Evolutionary conservation across 2,888 invertebrate species (phyloP).

Genomic region (Poecilobothrus nobilitatus): DNA sequence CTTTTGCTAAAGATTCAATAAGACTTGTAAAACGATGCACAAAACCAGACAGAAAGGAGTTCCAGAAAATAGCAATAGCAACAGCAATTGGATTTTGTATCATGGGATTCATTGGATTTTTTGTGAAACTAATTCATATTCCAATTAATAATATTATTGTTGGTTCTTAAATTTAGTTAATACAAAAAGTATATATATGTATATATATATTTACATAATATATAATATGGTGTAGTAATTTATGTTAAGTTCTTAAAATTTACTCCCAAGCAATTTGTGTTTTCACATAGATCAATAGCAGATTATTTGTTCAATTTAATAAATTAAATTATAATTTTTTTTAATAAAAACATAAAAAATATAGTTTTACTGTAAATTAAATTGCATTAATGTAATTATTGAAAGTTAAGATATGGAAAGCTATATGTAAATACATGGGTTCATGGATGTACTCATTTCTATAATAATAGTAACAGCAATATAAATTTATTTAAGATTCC

Average conservation of each 20-base stretch:
- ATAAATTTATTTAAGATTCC: too few relatives aligned
- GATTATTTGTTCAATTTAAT: not conserved
- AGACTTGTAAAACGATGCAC: slow-evolving; percentile 98
- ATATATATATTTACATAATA: too few relatives aligned
- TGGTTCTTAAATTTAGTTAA: slow-evolving; percentile 54
- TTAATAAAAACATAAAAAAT: too few relatives aligned
- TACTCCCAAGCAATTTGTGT: not conserved
- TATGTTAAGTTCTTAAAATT: slow-evolving; percentile 2
- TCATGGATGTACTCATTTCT: too few relatives aligned
- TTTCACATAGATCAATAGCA: not conserved
- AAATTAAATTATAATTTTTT: not conserved
- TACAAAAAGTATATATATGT: not conserved
- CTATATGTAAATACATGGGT: too few relatives aligned
- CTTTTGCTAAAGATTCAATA: slow-evolving; percentile 96
- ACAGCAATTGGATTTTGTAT: slow-evolving; percentile 99
- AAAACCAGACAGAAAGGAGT: slow-evolving; percentile 98
- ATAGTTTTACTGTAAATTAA: too few relatives aligned
- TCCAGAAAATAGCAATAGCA: slow-evolving; percentile 98
- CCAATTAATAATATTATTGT: slow-evolving; percentile 97
- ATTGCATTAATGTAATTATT: too few relatives aligned
- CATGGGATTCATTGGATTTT: slow-evolving; percentile 99
- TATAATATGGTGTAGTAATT: not conserved
- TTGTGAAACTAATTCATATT: slow-evolving; percentile 98
- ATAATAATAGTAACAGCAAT: too few relatives aligned
- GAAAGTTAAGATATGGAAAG: too few relatives aligned